phyloP scores from a whole-genome alignment of 2,888 invertebrate species.

The Parnassius orleans region DNA sequence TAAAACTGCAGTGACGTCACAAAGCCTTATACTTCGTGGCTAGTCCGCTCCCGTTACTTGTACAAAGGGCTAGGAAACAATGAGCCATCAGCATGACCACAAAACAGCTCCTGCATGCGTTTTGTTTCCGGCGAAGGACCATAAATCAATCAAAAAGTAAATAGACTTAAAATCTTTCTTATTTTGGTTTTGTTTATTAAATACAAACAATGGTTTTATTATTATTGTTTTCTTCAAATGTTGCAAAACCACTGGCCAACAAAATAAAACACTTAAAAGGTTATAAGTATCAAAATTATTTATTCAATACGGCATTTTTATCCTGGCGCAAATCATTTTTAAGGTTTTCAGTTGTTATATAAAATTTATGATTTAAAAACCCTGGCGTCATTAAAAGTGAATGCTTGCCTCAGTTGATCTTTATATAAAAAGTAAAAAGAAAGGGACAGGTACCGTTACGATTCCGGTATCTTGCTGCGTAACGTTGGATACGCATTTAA shows the following conservation, averaged over 20 bases:
- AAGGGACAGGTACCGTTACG: constrained; percentile 66
- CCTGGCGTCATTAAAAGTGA: constrained; percentile 69
- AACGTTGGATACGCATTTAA: constrained; percentile 31
- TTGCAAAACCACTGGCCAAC: too few species aligned
- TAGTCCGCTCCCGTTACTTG: constrained; percentile 57
- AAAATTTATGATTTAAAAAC: constrained; percentile 34
- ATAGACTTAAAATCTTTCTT: constrained; percentile 29
- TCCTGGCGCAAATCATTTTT: too few species aligned
- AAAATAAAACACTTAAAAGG: too few species aligned
- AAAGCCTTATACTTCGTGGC: constrained; percentile 50
- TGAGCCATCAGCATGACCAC: constrained; percentile 60
- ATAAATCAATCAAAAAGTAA: constrained; percentile 54
- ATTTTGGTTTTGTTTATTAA: constrained; percentile 6
- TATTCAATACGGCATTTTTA: too few species aligned
- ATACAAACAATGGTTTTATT: too few species aligned
- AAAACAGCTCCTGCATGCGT: constrained; percentile 62
- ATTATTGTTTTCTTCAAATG: too few species aligned
- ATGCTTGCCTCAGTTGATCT: constrained; percentile 59
- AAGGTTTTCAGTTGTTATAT: neutral
- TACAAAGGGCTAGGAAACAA: constrained; percentile 63
- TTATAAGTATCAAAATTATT: too few species aligned
- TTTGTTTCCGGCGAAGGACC: constrained; percentile 47
- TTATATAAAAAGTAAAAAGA: constrained; percentile 66
- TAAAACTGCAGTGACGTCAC: constrained; percentile 71
- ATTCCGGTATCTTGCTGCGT: constrained; percentile 60